These are phyloP conservation scores for Drosophila gunungcola DNA, from an alignment of 1,140 invertebrate genomes.

Conservation along the genomic window DNA sequence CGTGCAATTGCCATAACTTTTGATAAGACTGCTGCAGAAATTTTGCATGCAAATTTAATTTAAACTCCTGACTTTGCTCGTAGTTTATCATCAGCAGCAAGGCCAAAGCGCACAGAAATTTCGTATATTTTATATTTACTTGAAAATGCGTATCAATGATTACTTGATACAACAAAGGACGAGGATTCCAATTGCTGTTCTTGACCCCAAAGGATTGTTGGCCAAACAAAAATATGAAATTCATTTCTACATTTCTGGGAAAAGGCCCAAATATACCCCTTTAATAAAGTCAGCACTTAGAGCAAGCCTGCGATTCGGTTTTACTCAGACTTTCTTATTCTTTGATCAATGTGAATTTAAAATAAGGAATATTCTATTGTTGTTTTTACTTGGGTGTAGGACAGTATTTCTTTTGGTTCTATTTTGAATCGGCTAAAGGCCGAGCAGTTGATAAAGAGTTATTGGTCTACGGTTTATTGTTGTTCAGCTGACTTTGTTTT, in stretches of 20 bases:
- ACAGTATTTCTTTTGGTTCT: conserved; percentile 32
- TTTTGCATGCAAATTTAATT: conserved; percentile 73
- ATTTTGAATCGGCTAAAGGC: conserved; percentile 14
- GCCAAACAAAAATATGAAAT: conserved; percentile 19
- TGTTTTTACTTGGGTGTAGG: conserved; percentile 44
- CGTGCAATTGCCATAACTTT: conserved; percentile 48
- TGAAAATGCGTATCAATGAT: conserved; percentile 45
- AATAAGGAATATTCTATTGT: neutral
- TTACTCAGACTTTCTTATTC: neutral
- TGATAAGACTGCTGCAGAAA: conserved; percentile 31
- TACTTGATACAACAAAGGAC: conserved; percentile 44
- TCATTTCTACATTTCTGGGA: neutral
- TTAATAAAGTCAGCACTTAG: neutral
- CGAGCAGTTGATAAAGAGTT: conserved; percentile 53
- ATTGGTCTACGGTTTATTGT: conserved; percentile 5
- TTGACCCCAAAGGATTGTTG: conserved; percentile 24
- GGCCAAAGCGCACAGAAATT: conserved; percentile 27
- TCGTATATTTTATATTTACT: conserved; percentile 42
- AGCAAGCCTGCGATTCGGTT: neutral
- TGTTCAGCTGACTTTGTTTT: conserved; percentile 18
- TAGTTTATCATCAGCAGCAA: conserved; percentile 29
- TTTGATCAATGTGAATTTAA: neutral
- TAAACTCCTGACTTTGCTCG: conserved; percentile 37
- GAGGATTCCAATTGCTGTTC: conserved; percentile 30
- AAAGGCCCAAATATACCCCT: neutral